Base-by-base conservation (phyloP, 2,113 vertebrate species). In the Macquaria ambigua region DNA sequence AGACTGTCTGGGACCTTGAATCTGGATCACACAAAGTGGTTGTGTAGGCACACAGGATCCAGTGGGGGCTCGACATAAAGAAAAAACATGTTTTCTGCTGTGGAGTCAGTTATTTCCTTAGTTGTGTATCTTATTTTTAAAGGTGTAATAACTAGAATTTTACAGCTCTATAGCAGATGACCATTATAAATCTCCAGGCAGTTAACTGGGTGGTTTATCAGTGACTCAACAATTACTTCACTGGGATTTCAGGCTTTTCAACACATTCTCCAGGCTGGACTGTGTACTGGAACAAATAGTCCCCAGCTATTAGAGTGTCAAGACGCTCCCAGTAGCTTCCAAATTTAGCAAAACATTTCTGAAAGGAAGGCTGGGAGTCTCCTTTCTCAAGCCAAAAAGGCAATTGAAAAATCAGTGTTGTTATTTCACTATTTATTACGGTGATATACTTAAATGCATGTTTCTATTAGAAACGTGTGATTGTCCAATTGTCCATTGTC, bases 1-100 rank as follows among this genome's bases (percentile, higher is more conserved):
- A 56, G 81, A 67, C 50, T 15, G 34, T 64, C 73, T 69, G 48
- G 18, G 66, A 75, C 77, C 82, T 84, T 74, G 61, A 79, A 74
- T 85, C 46, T 81, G 74, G 67, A 83, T 83, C 74, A 6, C 39
- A 28, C 31, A 67, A 31, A 53, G 28, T 43, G 52, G 67, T 21
- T 41, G 28, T 55, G 58, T 50, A 77, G 50, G 15, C 73, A 67
- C 41, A 56, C 39, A n/a, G 62, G n/a, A 64, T 72, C 2, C 64
- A 70, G 14, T 3, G 6, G 18, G 56, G 71, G 2, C 25, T 56
- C 8, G 43, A 66, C 16, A 75, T 28, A 8, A 69, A 25, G 39
- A 67, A 48, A 50, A 67, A 56, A 59, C 16, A 37, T 62, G 53
- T 71, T 63, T 68, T 31, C n/a, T 77, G 20, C 55, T 11, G 31